A percentile compares a stretch with the other conserved stretches of the same genome.
phyloP scores from a whole-genome alignment of 1,140 invertebrate genomes.

The Semibalanus balanoides region DNA sequence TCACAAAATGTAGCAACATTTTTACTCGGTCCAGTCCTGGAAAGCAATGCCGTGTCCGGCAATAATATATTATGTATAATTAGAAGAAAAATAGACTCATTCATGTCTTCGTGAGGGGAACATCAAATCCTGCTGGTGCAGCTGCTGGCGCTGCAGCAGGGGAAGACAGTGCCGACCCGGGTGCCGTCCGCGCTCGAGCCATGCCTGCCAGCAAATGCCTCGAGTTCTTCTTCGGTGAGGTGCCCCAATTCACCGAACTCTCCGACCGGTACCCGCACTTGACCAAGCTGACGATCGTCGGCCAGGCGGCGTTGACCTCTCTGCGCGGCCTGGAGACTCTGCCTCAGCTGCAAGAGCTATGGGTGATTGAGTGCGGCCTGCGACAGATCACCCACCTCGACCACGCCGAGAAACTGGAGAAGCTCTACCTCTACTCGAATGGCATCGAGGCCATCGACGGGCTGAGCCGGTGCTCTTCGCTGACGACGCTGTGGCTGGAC shows the following conservation, averaged over 20 bases:
- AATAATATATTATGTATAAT: no score
- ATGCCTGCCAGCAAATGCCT: background rate
- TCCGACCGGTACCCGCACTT: background rate
- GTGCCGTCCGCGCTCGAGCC: background rate
- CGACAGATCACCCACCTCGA: background rate
- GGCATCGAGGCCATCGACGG: background rate
- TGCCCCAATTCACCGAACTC: background rate
- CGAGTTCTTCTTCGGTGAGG: background rate
- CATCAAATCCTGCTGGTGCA: background rate
- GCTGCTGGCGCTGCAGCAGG: background rate
- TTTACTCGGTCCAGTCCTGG: no score
- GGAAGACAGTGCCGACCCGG: background rate
- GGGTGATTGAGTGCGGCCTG: background rate
- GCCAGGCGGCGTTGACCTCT: background rate
- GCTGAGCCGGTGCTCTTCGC: background rate
- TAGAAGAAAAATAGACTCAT: no score
- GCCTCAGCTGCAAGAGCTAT: background rate
- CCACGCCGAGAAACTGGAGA: background rate
- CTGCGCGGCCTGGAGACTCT: background rate
- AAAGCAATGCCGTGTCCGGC: no score
- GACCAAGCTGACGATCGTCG: background rate
- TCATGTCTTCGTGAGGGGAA: no score
- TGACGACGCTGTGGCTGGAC: background rate
- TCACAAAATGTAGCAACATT: no score
- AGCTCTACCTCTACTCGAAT: background rate